Evolutionary conservation across 2,113 vertebrate genomes (phyloP).

Genomic region (Melanocharis versteri): DNA sequence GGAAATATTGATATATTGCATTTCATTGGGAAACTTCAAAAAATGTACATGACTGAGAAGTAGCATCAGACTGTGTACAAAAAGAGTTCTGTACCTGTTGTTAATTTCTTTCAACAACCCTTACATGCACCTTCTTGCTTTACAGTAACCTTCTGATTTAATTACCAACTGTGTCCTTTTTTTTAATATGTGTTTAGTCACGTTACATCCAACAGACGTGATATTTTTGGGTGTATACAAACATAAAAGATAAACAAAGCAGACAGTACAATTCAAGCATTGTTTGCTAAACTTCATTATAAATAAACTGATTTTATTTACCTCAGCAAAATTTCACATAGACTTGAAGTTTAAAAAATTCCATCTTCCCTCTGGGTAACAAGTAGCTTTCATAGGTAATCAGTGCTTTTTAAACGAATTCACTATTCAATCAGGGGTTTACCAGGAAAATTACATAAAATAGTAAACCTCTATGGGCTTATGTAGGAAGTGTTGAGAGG

Average conservation of each 20-base stretch:
- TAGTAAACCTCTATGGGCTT: neutral
- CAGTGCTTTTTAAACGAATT: neutral
- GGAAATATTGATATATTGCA: neutral
- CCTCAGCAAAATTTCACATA: neutral
- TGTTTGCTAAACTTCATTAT: neutral
- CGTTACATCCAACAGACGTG: neutral
- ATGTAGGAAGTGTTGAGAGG: conserved; percentile 22
- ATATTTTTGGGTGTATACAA: neutral
- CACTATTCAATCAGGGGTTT: neutral
- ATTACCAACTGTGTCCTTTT: neutral
- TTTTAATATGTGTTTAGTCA: neutral
- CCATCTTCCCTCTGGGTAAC: neutral
- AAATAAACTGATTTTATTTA: neutral
- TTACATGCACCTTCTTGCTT: neutral
- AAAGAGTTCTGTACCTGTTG: neutral
- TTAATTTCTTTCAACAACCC: neutral
- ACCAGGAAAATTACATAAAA: neutral
- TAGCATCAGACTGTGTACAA: neutral
- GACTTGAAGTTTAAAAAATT: neutral
- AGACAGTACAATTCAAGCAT: neutral
- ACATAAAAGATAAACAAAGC: neutral
- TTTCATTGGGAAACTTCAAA: neutral
- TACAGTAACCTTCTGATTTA: neutral
- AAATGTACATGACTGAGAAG: neutral
- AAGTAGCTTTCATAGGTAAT: neutral